Evolutionary conservation across 2,888 invertebrate genomes (phyloP), one percentile per base, ranked within the genome.

Genomic region (Drosophila paranaensis): DNA sequence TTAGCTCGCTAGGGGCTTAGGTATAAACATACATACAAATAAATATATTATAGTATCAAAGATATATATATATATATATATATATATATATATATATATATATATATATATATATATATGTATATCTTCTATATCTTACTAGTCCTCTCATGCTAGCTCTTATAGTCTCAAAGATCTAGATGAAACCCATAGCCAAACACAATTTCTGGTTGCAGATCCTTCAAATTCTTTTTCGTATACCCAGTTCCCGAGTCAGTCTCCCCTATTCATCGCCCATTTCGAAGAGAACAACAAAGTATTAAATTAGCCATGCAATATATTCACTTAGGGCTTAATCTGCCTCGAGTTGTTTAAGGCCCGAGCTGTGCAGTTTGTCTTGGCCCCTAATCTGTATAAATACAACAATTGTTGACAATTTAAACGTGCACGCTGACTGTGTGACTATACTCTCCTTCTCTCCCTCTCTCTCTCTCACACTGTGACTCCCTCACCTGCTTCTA

Each of bases 331-430:
- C 50, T 35, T 50, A 50, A 33, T 16, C 30, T 1, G 6, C 5
- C 30, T 8, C 13, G 25, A 53, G 20, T 53, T 35, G 37, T 30
- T 30, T 30, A 42, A 16, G 16, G 30, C 16, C 40, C 40, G 40
- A 40, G 27, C 16, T 11, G 1, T 20, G 35, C 33, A 33, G 25
- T 13, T 57, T 11, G 20, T 20, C 57, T 45, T 10, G 4, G 54
- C 25, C 27, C 35, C 40, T 66, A 55, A 53, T 51, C 46, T 42
- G 27, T 58, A 65, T 71, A 66, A 74, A 66, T 71, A 66, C 58
- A 50, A 40, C 71, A 74, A 74, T 65, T 71, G 75, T 46, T 65
- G 33, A 65, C 57, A 43, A 61, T 74, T 75, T 70, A 64, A 61
- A 37, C 45, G 57, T 74, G 64, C 74, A 39, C 70, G 20, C 35